Evolutionary conservation across 2,113 vertebrate species (phyloP).

Genomic region (Leucosticte australis): DNA sequence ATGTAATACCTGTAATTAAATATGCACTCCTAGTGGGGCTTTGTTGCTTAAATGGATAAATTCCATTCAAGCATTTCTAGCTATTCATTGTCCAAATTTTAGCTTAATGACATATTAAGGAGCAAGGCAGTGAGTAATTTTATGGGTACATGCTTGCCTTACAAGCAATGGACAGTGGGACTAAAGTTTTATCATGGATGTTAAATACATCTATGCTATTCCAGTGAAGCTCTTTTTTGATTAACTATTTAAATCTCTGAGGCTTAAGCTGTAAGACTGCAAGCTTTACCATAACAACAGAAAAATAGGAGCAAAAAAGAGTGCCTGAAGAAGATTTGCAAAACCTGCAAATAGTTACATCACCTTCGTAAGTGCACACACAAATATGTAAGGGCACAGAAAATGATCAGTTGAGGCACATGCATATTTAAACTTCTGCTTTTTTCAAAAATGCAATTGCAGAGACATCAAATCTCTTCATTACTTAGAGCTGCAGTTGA

Average conservation of each 20-base stretch:
- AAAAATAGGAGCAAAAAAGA: background rate
- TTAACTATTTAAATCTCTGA: background rate
- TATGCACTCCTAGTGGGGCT: background rate
- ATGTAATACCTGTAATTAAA: background rate
- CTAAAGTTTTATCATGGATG: background rate
- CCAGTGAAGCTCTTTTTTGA: background rate
- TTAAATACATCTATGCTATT: background rate
- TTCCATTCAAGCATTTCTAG: background rate
- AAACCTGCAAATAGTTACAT: background rate
- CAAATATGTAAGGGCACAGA: background rate
- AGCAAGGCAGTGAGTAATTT: background rate
- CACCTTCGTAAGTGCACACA: background rate
- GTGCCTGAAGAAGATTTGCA: background rate
- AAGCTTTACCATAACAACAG: background rate
- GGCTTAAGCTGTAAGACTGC: background rate
- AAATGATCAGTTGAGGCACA: background rate
- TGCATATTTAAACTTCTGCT: background rate
- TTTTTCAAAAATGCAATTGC: background rate
- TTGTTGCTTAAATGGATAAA: background rate
- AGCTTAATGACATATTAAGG: background rate
- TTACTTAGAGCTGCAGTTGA: background rate
- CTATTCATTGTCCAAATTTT: background rate
- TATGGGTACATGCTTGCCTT: background rate
- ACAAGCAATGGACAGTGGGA: background rate
- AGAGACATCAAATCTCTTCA: background rate